A percentile compares a stretch with the other conserved stretches of the same genome.
These are phyloP conservation scores for Regulus satrapa DNA, from an alignment of 2,113 vertebrate genomes.

Conservation along the genomic window DNA sequence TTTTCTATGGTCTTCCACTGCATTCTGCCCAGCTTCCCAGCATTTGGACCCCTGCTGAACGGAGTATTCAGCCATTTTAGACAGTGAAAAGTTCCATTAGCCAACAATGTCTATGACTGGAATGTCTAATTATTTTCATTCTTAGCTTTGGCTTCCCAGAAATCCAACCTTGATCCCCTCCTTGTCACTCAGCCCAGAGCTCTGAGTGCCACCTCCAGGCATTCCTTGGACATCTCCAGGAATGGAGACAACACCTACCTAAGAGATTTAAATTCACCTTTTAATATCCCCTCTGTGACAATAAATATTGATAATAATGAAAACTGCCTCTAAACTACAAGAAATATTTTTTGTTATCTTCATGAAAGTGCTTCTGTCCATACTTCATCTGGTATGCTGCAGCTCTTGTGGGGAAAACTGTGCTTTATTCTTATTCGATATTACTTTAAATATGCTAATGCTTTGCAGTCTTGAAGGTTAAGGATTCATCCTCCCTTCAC, in stretches of 20 bases:
- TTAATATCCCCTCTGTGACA: neutral
- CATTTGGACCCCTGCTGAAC: neutral
- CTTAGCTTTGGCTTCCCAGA: neutral
- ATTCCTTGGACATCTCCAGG: neutral
- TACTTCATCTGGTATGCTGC: neutral
- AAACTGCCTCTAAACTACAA: neutral
- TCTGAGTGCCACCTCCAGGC: neutral
- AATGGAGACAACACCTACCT: neutral
- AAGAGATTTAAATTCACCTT: neutral
- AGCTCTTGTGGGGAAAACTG: neutral
- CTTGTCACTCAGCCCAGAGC: neutral
- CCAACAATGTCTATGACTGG: neutral
- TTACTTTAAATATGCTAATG: neutral
- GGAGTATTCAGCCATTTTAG: neutral
- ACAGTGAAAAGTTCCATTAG: neutral
- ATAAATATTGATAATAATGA: neutral
- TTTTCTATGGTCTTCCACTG: neutral
- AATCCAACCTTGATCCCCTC: neutral
- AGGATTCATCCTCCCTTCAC: neutral
- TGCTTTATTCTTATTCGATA: neutral
- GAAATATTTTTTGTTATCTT: neutral
- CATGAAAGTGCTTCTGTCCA: neutral
- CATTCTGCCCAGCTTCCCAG: neutral
- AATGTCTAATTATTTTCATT: neutral
- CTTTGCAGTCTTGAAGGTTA: neutral